Base-by-base conservation (phyloP, 2,113 vertebrate genomes). In the Gymnobelideus leadbeateri region DNA sequence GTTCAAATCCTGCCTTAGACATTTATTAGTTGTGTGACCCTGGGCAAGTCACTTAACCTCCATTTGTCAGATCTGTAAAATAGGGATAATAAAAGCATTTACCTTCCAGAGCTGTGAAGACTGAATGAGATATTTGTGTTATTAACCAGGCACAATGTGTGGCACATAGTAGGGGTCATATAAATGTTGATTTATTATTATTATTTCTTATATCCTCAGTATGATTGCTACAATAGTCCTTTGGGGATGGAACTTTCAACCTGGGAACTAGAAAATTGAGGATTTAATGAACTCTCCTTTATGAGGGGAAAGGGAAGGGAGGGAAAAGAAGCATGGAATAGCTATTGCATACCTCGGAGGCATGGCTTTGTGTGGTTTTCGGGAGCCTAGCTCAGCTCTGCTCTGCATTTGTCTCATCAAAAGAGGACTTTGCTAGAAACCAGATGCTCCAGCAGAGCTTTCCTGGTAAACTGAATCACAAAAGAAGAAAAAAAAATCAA, bases 401-500 rank as follows among this genome's bases (percentile, higher is more conserved):
- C 91, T 51, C 8, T 2, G 0, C 1, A 84, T 0, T 52, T 3
- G 92, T 57, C 19, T 25, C 24, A 14, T 46, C 61, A 26, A 50
- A 51, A 43, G n/a, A 3, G 11, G 37, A 77, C 54, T 90, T 93
- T 14, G 54, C 43, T 55, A 6, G 95, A 84, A 96, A 53, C 25
- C 19, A 57, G 21, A 4, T 89, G 95, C 55, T 52, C 46, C 23
- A 46, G 54, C 51, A 91, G 19, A 92, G 90, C 21, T 96, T 96
- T 21, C 23, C 46, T 92, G 92, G 90, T 57, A 49, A 96, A 50
- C 0, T 10, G 28, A 57, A 37, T 50, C 91, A 0, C 53, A 14
- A 47, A 92, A 96, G 89, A 91, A 95, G 91, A n/a, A n/a, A 52
- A 37, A 55, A 51, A n/a, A 57, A 84, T 84, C 68, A 84, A 84